Conservation (phyloP, 1,140 invertebrate species). For the Halesus radiatus region DNA sequence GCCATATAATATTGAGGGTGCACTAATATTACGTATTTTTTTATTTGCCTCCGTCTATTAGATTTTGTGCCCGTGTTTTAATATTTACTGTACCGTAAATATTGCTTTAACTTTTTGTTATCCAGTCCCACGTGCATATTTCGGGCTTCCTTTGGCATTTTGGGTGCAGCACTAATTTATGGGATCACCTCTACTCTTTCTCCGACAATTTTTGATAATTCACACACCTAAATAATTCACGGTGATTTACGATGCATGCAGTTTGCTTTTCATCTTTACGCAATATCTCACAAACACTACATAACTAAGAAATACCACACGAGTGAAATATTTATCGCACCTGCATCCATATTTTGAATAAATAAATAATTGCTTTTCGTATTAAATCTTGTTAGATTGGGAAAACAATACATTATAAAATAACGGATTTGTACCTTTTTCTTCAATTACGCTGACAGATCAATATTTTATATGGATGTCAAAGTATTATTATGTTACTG, state of each 20-base stretch:
- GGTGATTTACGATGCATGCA: neutral
- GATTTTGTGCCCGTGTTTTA: conserved; percentile 43
- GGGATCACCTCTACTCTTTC: neutral
- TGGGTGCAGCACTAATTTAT: conserved; percentile 4
- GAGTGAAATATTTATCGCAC: neutral
- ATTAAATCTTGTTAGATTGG: too few species aligned
- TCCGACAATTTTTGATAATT: conserved; percentile 19
- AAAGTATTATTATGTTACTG: too few species aligned
- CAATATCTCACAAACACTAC: too few species aligned
- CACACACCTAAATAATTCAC: neutral
- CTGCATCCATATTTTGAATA: neutral
- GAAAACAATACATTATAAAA: too few species aligned
- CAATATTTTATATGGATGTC: too few species aligned
- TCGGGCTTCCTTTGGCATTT: conserved; percentile 13
- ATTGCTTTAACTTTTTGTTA: conserved; percentile 6
- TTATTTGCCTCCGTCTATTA: conserved; percentile 43
- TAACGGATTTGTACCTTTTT: too few species aligned
- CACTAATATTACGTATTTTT: conserved; percentile 48
- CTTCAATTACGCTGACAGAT: too few species aligned
- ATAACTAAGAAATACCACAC: neutral
- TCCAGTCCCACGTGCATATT: conserved; percentile 20
- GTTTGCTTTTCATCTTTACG: too few species aligned
- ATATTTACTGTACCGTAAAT: conserved; percentile 42
- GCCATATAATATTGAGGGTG: conserved; percentile 30
- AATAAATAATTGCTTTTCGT: neutral